Base-by-base conservation (phyloP, 2,888 invertebrate species). In the Zelleria hepariella region DNA sequence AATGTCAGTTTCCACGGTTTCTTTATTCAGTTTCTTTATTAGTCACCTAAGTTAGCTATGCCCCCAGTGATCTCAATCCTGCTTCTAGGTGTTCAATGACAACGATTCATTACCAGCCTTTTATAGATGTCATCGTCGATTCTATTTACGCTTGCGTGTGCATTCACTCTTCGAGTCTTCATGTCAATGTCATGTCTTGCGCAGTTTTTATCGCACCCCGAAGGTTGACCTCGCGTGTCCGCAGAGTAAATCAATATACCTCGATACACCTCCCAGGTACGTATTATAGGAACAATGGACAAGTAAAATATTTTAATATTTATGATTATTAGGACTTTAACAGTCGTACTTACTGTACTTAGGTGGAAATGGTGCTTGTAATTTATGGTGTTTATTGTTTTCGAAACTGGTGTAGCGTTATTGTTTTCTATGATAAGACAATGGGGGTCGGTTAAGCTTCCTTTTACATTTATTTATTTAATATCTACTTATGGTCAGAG, bases 121-220 rank as follows among this genome's bases (percentile, higher is more conserved):
- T 42, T 32, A 15, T 42, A 15, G 32, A 2, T 42, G 32, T n/a
- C 10, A 7, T 0, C 53, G 21, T 7, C 8, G 53, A 54, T n/a
- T 18, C 24, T 47, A 75, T 66, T 70, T 75, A 80, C 78, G 79
- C 80, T 85, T 82, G 87, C 87, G 87, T 86, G 87, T 68, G 82
- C 83, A 42, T 42, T 42, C 32, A 42, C 15, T 42, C n/a, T 26
- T 26, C 26, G 80, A 79, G 73, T 65, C 71, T 80, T 73, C 80
- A 81, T 84, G 84, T 78, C 85, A 86, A 86, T 86, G 88, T 86
- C 86, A 72, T 68, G 68, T 76, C 68, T 65, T 68, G 77, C 70
- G 71, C 71, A 69, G 72, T 74, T 77, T 83, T 83, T 85, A 77
- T 79, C 72, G 73, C 70, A 79, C 80, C 80, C 72, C 70, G 79